Percentiles rank a stretch among this genome's conserved stretches.
phyloP scores from a whole-genome alignment of 1,140 invertebrate genomes.

The Ladona fulva region DNA sequence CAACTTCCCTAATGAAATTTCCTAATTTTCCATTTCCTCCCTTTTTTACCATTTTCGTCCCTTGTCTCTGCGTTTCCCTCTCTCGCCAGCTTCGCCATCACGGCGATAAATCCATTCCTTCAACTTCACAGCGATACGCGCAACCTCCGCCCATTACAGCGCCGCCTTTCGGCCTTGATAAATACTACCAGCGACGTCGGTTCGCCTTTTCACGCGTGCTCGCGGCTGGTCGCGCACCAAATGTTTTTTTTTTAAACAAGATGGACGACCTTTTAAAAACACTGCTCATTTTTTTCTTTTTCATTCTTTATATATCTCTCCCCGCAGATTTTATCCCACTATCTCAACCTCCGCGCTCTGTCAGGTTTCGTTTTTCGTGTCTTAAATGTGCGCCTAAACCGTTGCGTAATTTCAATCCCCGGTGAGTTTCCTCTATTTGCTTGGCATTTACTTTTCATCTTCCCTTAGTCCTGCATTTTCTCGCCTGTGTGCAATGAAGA shows the following conservation, averaged over 20 bases:
- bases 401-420: no score
- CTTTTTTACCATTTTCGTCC: not conserved
- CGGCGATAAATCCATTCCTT: not conserved
- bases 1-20: not conserved
- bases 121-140: not conserved
- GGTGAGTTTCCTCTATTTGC: no score
- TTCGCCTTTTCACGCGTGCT: not conserved
- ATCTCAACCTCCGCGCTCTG: no score
- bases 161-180: not conserved
- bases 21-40: not conserved
- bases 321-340: no score
- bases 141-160: not conserved
- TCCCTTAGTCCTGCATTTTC: no score
- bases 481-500: no score
- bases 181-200: not conserved
- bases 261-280: not conserved
- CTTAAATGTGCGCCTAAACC: no score
- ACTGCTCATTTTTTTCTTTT: no score
- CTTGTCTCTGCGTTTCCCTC: not conserved
- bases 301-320: no score
- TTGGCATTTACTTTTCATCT: no score
- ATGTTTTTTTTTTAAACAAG: not conserved
- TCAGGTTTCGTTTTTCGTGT: no score
- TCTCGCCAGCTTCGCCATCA: not conserved
- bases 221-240: not conserved